Base-by-base conservation (phyloP, 1,140 invertebrate species). In the Aphidius gifuensis region DNA sequence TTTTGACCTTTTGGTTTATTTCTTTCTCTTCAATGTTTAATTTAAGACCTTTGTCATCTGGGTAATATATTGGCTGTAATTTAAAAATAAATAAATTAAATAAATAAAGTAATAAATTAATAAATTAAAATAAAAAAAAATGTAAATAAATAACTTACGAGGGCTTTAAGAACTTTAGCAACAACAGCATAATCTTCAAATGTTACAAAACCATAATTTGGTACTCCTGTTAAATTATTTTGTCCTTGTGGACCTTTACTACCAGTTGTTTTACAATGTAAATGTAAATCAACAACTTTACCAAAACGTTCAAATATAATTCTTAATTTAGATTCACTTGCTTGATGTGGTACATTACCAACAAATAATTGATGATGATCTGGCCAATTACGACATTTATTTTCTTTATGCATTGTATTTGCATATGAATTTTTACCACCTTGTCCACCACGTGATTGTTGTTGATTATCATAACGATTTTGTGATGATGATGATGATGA, bases 201-300 rank as follows among this genome's bases (percentile, higher is more conserved):
- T 9, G 94, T 94, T 61, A 97, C 91, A 82, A 98, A 97, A 47
- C 94, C 94, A 82, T 95, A 97, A 80, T 96, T 96, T 43, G 88
- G 87, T 21, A 86, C 84, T 71, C 85, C 83, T 21, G 75, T 75
- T 54, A 82, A 83, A 7, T 84, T 85, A 54, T 83, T 83, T 44
- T 80, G 69, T 49, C 79, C 83, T 58, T 76, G 79, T 0, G 72
- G 68, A 45, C 82, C 81, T 67, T 84, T 84, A 39, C 79, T 73
- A 56, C 82, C 83, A 11, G 79, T 82, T 48, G 78, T 77, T 82
- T 92, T 92, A 73, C 86, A 87, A 71, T 89, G 86, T 69, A 93
- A 88, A 56, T 90, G 87, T 66, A 93, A 79, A 73, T 93, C 91
- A 50, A 88, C 83, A 9, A 94, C 88, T 65, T 84, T 83, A 23